Evolutionary conservation across 2,797 vertebrate species (phyloP).

Genomic region (Euthynnus affinis): DNA sequence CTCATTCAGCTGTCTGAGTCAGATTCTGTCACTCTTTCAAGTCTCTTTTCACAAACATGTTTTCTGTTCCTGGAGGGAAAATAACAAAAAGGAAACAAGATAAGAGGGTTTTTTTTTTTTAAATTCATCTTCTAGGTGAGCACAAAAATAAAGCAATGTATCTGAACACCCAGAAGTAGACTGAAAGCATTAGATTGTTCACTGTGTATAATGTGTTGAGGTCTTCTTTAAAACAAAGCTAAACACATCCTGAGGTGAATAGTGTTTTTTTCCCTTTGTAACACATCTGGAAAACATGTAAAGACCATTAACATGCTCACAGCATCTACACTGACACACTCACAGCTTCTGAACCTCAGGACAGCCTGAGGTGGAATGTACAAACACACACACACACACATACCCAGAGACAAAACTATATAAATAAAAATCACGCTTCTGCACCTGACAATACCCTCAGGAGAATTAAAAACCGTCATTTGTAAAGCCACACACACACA

Average conservation of each 20-base stretch:
- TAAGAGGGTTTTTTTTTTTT: neutral
- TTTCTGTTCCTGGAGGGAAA: slow-evolving; percentile 4
- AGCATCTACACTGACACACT: neutral
- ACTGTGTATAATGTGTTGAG: no score
- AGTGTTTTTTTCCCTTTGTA: neutral
- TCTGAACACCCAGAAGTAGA: neutral
- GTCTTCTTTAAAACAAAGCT: neutral
- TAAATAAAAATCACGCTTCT: neutral
- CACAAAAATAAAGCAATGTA: neutral
- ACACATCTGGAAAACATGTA: neutral
- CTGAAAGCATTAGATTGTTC: neutral
- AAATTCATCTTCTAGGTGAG: neutral
- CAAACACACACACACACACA: neutral
- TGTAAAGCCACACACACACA: neutral
- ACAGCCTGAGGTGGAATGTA: neutral
- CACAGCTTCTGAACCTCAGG: neutral
- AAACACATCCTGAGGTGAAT: neutral
- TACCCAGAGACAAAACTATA: neutral
- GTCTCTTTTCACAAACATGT: neutral
- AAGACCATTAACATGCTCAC: neutral
- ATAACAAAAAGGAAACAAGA: neutral
- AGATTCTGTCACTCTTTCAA: neutral
- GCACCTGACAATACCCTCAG: neutral
- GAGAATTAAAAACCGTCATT: neutral
- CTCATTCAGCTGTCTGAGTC: neutral